Evolutionary conservation across 1,140 invertebrate species (phyloP).

Genomic region (Cydia pomonella): DNA sequence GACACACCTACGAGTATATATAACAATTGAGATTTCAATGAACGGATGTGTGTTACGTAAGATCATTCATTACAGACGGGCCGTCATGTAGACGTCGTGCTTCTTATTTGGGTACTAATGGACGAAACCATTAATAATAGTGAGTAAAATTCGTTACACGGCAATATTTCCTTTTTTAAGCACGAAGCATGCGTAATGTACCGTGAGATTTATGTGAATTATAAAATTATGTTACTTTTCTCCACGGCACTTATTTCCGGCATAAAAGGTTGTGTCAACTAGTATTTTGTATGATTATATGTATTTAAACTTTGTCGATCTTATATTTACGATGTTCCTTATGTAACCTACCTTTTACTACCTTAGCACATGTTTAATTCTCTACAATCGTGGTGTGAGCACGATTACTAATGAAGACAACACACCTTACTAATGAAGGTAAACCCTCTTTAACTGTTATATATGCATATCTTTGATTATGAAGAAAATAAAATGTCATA

Average conservation of each 20-base stretch:
- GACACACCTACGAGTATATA: neutral
- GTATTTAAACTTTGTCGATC: too few species aligned
- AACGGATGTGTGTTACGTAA: neutral
- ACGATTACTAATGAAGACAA: too few species aligned
- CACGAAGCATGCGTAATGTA: neutral
- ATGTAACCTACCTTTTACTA: too few species aligned
- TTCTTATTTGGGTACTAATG: constrained; percentile 26
- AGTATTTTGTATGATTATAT: too few species aligned
- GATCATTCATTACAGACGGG: neutral
- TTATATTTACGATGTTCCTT: too few species aligned
- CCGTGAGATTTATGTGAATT: neutral
- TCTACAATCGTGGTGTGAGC: too few species aligned
- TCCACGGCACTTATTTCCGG: neutral
- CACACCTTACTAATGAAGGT: too few species aligned
- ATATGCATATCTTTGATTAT: too few species aligned
- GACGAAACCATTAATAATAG: constrained; percentile 12
- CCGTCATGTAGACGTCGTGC: neutral
- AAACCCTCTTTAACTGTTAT: too few species aligned
- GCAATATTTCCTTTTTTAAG: neutral
- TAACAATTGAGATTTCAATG: neutral
- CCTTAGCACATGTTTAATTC: too few species aligned
- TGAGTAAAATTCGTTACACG: constrained; percentile 18
- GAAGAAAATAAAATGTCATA: too few species aligned
- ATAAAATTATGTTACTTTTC: neutral
- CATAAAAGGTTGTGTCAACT: too few species aligned